A percentile compares a stretch with the other conserved stretches of the same genome.
Evolutionary conservation across 35 echinoderm and acorn worm genomes (phyloP).

Genomic region (Ophiothrix spiculata): DNA sequence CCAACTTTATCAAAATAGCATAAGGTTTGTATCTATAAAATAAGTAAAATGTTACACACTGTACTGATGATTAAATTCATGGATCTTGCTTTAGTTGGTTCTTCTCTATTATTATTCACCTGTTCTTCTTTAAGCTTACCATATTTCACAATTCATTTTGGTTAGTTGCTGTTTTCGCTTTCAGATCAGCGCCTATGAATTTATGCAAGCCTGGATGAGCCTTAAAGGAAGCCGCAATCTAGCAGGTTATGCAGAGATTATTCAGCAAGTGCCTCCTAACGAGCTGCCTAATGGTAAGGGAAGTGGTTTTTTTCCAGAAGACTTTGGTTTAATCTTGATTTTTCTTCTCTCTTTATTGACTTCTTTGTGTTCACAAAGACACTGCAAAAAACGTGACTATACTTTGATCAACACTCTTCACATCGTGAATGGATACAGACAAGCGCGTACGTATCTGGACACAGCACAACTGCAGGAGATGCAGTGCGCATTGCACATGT

Average conservation of each 20-base stretch:
- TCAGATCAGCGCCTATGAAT: slow-evolving; percentile 82
- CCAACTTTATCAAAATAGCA: no score
- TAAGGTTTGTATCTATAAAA: no score
- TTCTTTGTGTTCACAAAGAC: background rate
- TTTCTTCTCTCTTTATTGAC: background rate
- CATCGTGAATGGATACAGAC: background rate
- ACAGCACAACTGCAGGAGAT: background rate
- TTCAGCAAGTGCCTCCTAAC: slow-evolving; percentile 52
- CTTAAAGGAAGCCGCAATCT: slow-evolving; percentile 51
- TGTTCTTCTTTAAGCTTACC: no score
- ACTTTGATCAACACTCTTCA: background rate
- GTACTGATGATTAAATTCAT: no score
- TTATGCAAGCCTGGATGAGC: slow-evolving; percentile 90
- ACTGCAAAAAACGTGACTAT: background rate
- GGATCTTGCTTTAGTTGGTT: no score
- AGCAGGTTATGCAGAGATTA: slow-evolving; percentile 50
- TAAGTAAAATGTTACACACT: no score
- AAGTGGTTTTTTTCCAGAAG: background rate
- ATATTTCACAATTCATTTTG: background rate
- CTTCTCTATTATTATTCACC: no score
- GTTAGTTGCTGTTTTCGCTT: background rate
- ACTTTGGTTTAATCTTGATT: background rate
- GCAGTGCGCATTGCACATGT: background rate
- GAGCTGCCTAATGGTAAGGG: slow-evolving; percentile 61
- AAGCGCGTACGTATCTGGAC: no score